These are phyloP conservation scores for Anguilla japonica DNA, from an alignment of 2,113 vertebrate genomes.

Conservation along the genomic window DNA sequence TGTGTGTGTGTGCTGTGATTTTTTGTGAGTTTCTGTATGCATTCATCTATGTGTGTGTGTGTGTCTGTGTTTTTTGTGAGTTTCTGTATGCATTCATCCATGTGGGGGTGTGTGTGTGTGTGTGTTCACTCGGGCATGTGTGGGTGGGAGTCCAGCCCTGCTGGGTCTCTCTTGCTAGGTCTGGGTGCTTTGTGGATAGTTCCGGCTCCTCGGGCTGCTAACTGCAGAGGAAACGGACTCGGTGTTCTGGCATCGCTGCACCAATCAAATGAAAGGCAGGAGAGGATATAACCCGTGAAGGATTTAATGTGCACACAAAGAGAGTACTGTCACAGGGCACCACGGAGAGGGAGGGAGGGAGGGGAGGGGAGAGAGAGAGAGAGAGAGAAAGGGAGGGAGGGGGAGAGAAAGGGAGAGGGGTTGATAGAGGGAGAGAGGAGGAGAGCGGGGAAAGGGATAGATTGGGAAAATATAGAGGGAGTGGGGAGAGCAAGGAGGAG, in stretches of 20 bases:
- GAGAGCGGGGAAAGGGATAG: no score
- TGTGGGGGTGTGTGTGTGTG: neutral
- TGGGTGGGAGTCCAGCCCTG: neutral
- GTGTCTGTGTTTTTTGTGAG: neutral
- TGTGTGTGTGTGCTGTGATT: conserved; percentile 8
- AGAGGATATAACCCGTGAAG: neutral
- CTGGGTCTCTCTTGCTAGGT: neutral
- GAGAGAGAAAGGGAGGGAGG: neutral
- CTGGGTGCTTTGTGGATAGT: neutral
- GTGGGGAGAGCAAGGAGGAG: no score
- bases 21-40: neutral
- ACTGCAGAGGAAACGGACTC: neutral
- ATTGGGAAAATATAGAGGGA: no score
- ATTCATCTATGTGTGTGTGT: neutral
- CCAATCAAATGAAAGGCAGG: neutral
- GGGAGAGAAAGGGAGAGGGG: neutral
- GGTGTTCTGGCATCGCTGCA: neutral
- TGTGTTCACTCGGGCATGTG: neutral
- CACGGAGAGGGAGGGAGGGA: neutral
- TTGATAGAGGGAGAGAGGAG: no score
- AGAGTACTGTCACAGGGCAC: conserved; percentile 3
- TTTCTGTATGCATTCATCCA: neutral
- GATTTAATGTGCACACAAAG: neutral
- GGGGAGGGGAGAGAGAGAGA: no score
- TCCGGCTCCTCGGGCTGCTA: neutral